Percentiles rank a stretch among this genome's conserved stretches.
Evolutionary conservation across 2,797 vertebrate genomes (phyloP).

Genomic region (Nannoperca obscura): DNA sequence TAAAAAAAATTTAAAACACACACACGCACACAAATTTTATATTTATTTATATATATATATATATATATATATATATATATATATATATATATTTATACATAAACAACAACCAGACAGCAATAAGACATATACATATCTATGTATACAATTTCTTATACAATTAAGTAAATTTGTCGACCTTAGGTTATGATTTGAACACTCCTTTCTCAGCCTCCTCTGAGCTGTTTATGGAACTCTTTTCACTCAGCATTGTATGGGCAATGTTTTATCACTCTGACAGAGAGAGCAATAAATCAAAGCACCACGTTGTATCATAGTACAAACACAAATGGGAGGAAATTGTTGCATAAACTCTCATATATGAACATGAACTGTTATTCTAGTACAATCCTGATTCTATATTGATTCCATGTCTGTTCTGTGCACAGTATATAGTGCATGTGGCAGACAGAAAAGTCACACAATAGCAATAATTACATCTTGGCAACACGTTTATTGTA

Average conservation of each 20-base stretch:
- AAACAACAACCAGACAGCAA: not conserved
- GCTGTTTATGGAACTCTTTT: constrained; percentile 45
- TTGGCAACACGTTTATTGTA: constrained; percentile 69
- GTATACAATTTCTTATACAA: no score
- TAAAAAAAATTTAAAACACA: no score
- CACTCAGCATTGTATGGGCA: constrained; percentile 26
- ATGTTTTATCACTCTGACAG: constrained; percentile 42
- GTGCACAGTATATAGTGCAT: constrained; percentile 29
- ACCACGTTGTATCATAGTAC: constrained; percentile 20
- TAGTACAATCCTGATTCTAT: constrained; percentile 43
- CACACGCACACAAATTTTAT: no score
- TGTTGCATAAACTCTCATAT: constrained; percentile 44
- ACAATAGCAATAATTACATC: constrained; percentile 75
- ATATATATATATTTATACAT: not conserved
- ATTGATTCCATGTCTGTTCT: constrained; percentile 49
- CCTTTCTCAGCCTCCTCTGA: constrained; percentile 28
- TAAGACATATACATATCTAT: no score
- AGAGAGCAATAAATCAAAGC: constrained; percentile 53
- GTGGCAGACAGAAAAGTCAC: constrained; percentile 52
- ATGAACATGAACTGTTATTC: constrained; percentile 51
- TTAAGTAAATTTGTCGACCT: constrained; percentile 21
- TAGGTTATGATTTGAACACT: constrained; percentile 31
- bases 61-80: no score
- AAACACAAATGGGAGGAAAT: constrained; percentile 28
- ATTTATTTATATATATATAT: no score